Evolutionary conservation across 1,140 invertebrate species (phyloP), one percentile per base, ranked within the genome.

Genomic region (Limonius californicus): DNA sequence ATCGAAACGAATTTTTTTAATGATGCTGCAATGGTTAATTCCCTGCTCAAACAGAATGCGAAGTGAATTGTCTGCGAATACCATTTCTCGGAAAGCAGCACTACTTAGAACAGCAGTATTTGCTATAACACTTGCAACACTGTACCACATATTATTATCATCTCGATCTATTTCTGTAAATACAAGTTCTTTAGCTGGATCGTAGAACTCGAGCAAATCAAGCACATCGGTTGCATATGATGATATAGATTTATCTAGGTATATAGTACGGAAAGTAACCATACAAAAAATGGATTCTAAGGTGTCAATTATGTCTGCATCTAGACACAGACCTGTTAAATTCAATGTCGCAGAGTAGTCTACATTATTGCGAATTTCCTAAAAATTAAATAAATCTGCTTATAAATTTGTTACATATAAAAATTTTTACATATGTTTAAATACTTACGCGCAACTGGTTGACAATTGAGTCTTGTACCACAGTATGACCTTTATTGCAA

Each of bases 121-220:
- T 43, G 64, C 59, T 54, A 70, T 69, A 62, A 68, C 68, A 47
- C 56, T 59, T 47, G 69, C 72, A 58, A 75, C 70, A 55, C 53
- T 63, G 21, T 65, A 64, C 73, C 73, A 75, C 11, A 70, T 53
- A 23, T 72, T 70, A 20, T 64, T 43, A 35, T 73, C 70, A 19
- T 73, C 62, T 18, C n/a, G 4, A 53, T 69, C 66, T 61, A 73
- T 66, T 57, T 68, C 67, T 1, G 68, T 64, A 15, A 75, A 43
- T 59, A 70, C 66, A 32, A 74, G 63, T 57, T 75, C 68, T 39
- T 59, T 63, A 14, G 65, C 59, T 8, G 71, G 72, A 23, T 72
- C 70, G 56, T 75, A 75, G 60, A 72, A 75, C 55, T 74, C 72
- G 18, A 75, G 43, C 62, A 73, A 70, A 55, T 74, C 67, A 8